Conservation (phyloP, 2,797 vertebrate genomes). For the Alosa sapidissima region DNA sequence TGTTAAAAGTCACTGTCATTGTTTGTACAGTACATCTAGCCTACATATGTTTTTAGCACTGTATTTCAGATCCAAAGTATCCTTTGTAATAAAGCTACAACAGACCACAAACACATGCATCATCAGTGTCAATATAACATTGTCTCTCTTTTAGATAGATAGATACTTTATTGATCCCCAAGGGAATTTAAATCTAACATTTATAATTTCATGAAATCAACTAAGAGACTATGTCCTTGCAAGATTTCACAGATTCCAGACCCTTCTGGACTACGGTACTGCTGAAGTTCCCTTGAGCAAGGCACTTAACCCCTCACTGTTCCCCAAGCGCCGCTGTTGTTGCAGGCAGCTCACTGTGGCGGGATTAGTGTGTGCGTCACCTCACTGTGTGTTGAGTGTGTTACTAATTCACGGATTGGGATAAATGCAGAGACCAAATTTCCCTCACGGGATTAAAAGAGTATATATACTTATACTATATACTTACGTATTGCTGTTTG, state of each 20-base stretch:
- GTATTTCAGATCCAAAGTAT: too few relatives aligned
- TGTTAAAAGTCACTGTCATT: background rate
- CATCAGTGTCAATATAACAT: background rate
- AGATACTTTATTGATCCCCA: too few relatives aligned
- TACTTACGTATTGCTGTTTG: background rate
- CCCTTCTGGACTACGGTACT: background rate
- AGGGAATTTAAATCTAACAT: background rate
- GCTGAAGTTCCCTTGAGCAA: background rate
- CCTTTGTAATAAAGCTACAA: conserved; percentile 11
- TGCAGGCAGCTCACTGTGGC: too few relatives aligned
- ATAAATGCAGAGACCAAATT: too few relatives aligned
- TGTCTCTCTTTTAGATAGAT: background rate
- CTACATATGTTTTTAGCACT: background rate
- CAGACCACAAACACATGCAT: background rate
- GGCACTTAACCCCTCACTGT: too few relatives aligned
- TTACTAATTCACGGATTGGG: too few relatives aligned
- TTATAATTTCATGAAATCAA: background rate
- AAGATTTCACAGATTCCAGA: background rate
- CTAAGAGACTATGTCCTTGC: background rate
- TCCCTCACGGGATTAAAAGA: too few relatives aligned
- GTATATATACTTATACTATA: too few relatives aligned
- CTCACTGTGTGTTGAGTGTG: too few relatives aligned
- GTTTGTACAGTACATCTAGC: background rate
- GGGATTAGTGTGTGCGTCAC: too few relatives aligned
- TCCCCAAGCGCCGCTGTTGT: too few relatives aligned